These are phyloP conservation scores for Calliphora vomitoria DNA, from an alignment of 2,888 invertebrate genomes.

Conservation along the genomic window DNA sequence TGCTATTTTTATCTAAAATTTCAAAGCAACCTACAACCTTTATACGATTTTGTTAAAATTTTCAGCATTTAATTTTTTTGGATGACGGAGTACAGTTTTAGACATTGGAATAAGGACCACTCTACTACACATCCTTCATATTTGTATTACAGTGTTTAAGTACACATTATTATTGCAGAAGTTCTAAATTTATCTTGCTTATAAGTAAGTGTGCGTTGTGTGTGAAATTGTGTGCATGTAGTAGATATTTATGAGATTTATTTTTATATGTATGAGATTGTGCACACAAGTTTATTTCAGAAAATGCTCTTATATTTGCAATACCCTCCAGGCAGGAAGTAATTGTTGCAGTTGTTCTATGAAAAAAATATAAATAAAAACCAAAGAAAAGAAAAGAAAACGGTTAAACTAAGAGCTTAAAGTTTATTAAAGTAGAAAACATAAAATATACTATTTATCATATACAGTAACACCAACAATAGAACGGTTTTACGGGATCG, in stretches of 20 bases:
- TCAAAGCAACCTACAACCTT: too few relatives aligned
- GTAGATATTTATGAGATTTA: not conserved
- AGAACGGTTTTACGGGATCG: too few relatives aligned
- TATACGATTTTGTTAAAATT: too few relatives aligned
- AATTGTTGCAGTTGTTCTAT: conserved; percentile 32
- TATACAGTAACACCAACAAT: too few relatives aligned
- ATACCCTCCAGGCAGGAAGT: conserved; percentile 30
- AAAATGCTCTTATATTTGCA: conserved; percentile 10
- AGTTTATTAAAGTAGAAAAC: not conserved
- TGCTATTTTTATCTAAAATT: too few relatives aligned
- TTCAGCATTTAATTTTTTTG: too few relatives aligned
- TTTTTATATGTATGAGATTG: not conserved
- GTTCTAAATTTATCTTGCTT: conserved; percentile 35
- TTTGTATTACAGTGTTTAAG: conserved; percentile 14
- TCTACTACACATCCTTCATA: not conserved
- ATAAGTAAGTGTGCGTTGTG: not conserved
- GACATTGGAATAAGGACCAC: too few relatives aligned
- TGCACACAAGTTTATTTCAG: not conserved
- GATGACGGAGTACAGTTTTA: too few relatives aligned
- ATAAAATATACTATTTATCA: too few relatives aligned
- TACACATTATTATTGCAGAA: conserved; percentile 38
- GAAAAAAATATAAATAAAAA: not conserved
- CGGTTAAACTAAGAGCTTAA: conserved; percentile 14
- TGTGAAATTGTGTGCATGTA: not conserved
- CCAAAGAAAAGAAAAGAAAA: conserved; percentile 19